Evolutionary conservation across 2,888 invertebrate genomes (phyloP).

Genomic region (Drosophila multiciliata): DNA sequence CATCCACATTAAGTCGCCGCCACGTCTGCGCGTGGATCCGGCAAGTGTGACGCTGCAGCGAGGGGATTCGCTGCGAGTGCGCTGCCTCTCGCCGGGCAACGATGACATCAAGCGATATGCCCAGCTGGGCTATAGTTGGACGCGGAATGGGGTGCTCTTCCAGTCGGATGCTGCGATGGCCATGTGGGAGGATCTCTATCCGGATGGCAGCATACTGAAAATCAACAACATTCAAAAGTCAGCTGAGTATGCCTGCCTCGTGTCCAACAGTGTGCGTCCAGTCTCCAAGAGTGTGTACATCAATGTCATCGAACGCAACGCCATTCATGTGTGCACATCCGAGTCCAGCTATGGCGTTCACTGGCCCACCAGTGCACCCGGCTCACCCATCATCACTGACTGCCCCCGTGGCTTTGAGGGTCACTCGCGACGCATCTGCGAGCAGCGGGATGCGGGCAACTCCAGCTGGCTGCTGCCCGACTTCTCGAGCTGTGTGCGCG

Average conservation of each 20-base stretch:
- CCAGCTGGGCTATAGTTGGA: conserved; percentile 93
- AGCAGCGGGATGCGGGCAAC: conserved; percentile 87
- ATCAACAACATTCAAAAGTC: conserved; percentile 93
- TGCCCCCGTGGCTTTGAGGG: conserved; percentile 87
- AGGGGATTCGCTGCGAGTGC: conserved; percentile 84
- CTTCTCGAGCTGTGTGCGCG: conserved; percentile 90
- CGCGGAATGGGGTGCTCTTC: conserved; percentile 90
- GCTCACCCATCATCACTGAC: conserved; percentile 88
- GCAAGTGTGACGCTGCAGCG: conserved; percentile 89
- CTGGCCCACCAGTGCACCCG: conserved; percentile 91
- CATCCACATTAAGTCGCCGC: conserved; percentile 87
- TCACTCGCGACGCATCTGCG: conserved; percentile 86
- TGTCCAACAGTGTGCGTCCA: conserved; percentile 86
- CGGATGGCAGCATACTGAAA: conserved; percentile 92
- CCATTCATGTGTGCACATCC: conserved; percentile 87
- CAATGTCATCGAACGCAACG: conserved; percentile 87
- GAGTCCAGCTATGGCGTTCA: conserved; percentile 87
- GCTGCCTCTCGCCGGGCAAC: conserved; percentile 89
- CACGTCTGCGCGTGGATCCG: conserved; percentile 88
- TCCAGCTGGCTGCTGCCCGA: conserved; percentile 91
- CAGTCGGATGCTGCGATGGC: conserved; percentile 90
- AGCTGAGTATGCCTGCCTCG: conserved; percentile 91
- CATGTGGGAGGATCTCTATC: conserved; percentile 94
- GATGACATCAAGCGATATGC: conserved; percentile 87
- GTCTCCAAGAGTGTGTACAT: conserved; percentile 88